Percentiles rank a stretch among this genome's conserved stretches.
Evolutionary conservation across 2,113 vertebrate species (phyloP).

Genomic region (Indicator maculatus): DNA sequence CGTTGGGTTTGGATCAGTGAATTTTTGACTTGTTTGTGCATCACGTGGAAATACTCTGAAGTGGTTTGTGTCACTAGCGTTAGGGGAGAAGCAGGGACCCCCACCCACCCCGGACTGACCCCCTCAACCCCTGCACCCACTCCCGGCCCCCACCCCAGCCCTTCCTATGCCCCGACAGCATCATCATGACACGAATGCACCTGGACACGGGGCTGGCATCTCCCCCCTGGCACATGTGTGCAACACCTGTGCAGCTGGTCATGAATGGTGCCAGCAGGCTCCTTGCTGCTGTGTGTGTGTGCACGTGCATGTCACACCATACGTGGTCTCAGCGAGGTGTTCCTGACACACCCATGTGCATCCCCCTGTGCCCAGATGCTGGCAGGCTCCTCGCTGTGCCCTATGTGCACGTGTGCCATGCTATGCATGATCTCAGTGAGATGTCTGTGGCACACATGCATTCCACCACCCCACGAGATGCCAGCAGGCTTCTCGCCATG

Average conservation of each 20-base stretch:
- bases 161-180: no score
- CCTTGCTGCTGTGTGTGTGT: background rate
- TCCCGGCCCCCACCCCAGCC: background rate
- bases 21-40: slow-evolving; percentile 77
- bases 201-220: no score
- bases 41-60: slow-evolving; percentile 66
- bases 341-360: no score
- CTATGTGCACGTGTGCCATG: background rate
- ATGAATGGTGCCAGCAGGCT: background rate
- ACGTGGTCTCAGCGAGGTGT: no score
- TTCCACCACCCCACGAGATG: background rate
- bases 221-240: background rate
- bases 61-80: slow-evolving; percentile 75
- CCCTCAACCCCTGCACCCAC: background rate
- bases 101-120: background rate
- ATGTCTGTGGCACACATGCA: background rate
- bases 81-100: slow-evolving; percentile 67
- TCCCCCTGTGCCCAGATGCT: background rate
- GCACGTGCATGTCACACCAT: background rate
- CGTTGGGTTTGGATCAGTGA: slow-evolving; percentile 77
- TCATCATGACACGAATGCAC: no score
- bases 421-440: no score
- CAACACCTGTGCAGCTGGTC: background rate
- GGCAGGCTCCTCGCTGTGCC: background rate
- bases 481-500: background rate